Evolutionary conservation across 2,113 vertebrate species (phyloP), one percentile per base, ranked within the genome.

Genomic region (Alouatta palliata): DNA sequence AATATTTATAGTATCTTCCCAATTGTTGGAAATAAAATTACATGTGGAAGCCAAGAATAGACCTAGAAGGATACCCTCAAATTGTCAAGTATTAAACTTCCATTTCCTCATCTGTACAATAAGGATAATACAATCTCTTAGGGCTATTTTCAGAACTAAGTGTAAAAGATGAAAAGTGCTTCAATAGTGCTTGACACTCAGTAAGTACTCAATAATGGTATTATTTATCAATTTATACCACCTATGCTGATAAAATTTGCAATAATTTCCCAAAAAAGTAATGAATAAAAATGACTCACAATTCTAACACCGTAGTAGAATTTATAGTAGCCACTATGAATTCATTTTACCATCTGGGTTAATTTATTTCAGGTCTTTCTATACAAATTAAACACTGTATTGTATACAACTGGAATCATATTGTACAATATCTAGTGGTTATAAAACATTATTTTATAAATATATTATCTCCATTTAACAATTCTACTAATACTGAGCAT

Each of bases 401-500:
- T 80, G 84, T 64, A 90, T 25, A 95, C 7, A 91, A 77, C 17
- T 77, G 8, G 9, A 76, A 88, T 52, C 23, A 77, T 3, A 47
- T 5, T 83, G 13, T 45, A 79, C 25, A 40, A 90, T 95, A 77
- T 95, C 87, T 61, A 93, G 47, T 20, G 32, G n/a, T 80, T 80
- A 75, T 6, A 93, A 95, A 97, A 84, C 11, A 70, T 21, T 86
- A 54, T 80, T 68, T 91, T 68, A 61, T 35, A 91, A 87, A 76
- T 71, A 91, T 8, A 40, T 2, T 20, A 40, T n/a, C 37, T 81
- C 7, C 47, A 61, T 70, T 85, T 61, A 79, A 86, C 47, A 58
- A 43, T 54, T 27, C 37, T 66, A 82, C 35, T 81, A 54, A n/a
- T 40, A 73, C 7, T 75, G 19, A 91, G 14, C 75, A 84, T 76